These are phyloP conservation scores for Premnoplex brunnescens DNA, from an alignment of 2,797 vertebrate genomes.

Conservation along the genomic window DNA sequence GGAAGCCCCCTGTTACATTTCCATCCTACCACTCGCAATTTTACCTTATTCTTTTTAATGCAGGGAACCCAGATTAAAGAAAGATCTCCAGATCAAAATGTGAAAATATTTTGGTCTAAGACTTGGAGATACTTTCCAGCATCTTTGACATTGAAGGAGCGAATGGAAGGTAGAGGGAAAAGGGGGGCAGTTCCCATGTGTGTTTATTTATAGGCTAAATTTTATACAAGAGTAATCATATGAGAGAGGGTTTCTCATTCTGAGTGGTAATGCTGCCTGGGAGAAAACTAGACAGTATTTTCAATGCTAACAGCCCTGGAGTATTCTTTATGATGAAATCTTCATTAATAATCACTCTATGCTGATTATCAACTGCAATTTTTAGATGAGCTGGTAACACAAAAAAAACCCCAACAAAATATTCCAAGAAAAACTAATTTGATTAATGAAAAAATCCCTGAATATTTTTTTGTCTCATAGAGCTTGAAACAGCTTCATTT, in stretches of 20 bases:
- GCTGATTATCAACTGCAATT: neutral
- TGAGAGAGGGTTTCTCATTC: neutral
- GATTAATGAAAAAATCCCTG: neutral
- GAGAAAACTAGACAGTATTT: neutral
- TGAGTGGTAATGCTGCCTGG: neutral
- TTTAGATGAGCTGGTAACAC: neutral
- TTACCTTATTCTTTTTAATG: neutral
- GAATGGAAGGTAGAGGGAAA: neutral
- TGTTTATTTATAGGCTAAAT: neutral
- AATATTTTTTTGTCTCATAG: neutral
- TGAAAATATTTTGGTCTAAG: neutral
- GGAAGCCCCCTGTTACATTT: neutral
- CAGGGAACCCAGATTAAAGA: neutral
- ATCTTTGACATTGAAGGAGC: neutral
- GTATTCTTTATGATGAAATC: neutral
- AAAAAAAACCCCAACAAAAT: neutral
- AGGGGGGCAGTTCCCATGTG: neutral
- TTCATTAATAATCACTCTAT: neutral
- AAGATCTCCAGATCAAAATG: neutral
- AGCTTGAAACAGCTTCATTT: neutral
- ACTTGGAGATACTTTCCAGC: neutral
- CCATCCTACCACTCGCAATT: neutral
- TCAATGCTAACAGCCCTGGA: neutral
- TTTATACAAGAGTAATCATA: neutral
- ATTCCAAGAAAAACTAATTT: neutral